A percentile compares a stretch with the other conserved stretches of the same genome.
These are phyloP conservation scores for Tetanocera ferruginea DNA, from an alignment of 2,888 invertebrate species.

Conservation along the genomic window DNA sequence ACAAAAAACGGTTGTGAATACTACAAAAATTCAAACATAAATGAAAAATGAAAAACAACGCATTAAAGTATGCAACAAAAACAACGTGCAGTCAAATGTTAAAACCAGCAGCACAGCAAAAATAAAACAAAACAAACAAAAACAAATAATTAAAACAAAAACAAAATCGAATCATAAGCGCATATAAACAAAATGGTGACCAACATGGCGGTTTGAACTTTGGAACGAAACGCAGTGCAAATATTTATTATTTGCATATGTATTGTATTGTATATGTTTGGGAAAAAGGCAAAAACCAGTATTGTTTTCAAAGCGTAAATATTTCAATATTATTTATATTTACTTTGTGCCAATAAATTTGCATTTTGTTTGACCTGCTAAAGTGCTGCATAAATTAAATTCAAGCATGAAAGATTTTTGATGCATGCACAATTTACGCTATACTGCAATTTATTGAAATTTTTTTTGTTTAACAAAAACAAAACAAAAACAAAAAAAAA, in stretches of 20 bases:
- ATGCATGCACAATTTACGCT: too few relatives aligned
- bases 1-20: conserved; percentile 49
- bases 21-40: conserved; percentile 16
- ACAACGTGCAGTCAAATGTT: not conserved
- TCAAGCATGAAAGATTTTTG: not conserved
- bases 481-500: conserved; percentile 1
- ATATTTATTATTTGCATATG: conserved; percentile 21
- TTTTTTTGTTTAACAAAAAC: too few relatives aligned
- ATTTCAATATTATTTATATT: not conserved
- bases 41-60: not conserved
- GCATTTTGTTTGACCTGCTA: not conserved
- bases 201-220: not conserved
- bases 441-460: too few relatives aligned
- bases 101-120: not conserved
- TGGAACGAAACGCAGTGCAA: not conserved
- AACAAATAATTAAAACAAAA: conserved; percentile 30
- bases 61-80: conserved; percentile 49
- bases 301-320: not conserved
- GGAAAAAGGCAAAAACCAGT: too few relatives aligned
- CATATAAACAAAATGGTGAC: conserved; percentile 23
- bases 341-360: not conserved
- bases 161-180: conserved; percentile 26
- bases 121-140: conserved; percentile 36
- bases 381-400: not conserved
- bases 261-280: not conserved